Percentiles rank a stretch among this genome's conserved stretches.
Conservation (phyloP, 2,797 vertebrate genomes). For the Sebastes diaconus region DNA sequence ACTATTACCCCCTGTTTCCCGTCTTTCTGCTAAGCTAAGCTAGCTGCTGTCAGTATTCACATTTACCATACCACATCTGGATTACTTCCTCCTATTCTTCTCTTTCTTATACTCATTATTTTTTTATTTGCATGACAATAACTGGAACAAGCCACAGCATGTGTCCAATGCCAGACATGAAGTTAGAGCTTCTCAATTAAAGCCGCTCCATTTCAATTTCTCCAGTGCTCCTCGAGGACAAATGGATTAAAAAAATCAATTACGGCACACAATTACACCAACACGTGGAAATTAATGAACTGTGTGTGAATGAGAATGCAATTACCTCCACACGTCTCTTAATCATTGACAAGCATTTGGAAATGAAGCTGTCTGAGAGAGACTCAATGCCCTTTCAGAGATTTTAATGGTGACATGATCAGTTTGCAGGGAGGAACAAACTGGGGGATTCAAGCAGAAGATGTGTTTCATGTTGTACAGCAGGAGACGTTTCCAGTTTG, state of each 20-base stretch:
- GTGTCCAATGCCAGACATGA: background rate
- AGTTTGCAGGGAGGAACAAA: background rate
- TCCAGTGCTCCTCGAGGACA: slow-evolving; percentile 15
- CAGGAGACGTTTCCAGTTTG: background rate
- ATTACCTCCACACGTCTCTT: slow-evolving; percentile 29
- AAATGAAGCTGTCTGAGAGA: slow-evolving; percentile 24
- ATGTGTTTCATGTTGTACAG: background rate
- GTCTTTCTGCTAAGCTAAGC: background rate
- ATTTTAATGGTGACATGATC: slow-evolving; percentile 34
- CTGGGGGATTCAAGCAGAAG: background rate
- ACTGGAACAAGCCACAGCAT: background rate
- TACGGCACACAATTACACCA: slow-evolving; percentile 35
- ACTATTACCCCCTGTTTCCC: background rate
- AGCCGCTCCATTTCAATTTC: slow-evolving; percentile 18
- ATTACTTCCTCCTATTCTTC: background rate
- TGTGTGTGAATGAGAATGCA: slow-evolving; percentile 29
- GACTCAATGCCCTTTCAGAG: slow-evolving; percentile 40
- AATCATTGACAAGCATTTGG: slow-evolving; percentile 41
- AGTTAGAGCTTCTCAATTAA: slow-evolving; percentile 20
- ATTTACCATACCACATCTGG: background rate
- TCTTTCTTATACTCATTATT: background rate
- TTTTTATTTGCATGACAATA: background rate
- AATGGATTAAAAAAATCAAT: slow-evolving; percentile 44
- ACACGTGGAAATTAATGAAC: slow-evolving; percentile 45
- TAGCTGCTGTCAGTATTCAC: background rate